Evolutionary conservation across 2,888 invertebrate species (phyloP), one percentile per base, ranked within the genome.

Genomic region (Lithophane ornitopus): DNA sequence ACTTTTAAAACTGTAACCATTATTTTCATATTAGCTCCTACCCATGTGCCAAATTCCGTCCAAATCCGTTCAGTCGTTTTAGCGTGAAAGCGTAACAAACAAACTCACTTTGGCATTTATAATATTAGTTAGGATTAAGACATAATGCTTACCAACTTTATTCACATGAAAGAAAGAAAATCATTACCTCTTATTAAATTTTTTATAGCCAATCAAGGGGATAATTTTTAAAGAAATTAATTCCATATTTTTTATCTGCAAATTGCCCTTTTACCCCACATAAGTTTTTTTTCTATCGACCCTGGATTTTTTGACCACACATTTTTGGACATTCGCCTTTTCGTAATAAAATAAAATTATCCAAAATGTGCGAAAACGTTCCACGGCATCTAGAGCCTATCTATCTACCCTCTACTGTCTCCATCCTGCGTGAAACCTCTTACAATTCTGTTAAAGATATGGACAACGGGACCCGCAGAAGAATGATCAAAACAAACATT

Each of bases 401-500:
- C 7, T 28, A 3, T 22, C 28, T 22, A 44, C 16, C 28, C 11
- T 65, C 44, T n/a, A 44, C 16, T 49, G 22, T 0, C 2, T 4
- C 14, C 19, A 16, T 16, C 16, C 16, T 14, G 12, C 28, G 8
- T 28, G 6, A 74, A 59, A 11, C 9, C 6, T 19, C 8, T 59
- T 19, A 46, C 9, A 56, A 72, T 44, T 56, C 19, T 34, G 19
- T 46, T 39, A 16, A 14, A 14, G 14, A n/a, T 28, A 26, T 59
- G 74, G 19, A 58, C 58, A 41, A 59, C n/a, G 12, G 3, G 2
- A 26, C n/a, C 26, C 16, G 0, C 28, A 59, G 28, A 74, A 56
- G 1, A 39, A 66, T 66, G 9, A 16, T 56, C 28, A 49, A 56
- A 59, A 65, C 34, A 41, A 78, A 70, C 54, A 66, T 59, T 76